These are phyloP conservation scores for Camponotus pennsylvanicus DNA, from an alignment of 1,140 invertebrate species.

Conservation along the genomic window DNA sequence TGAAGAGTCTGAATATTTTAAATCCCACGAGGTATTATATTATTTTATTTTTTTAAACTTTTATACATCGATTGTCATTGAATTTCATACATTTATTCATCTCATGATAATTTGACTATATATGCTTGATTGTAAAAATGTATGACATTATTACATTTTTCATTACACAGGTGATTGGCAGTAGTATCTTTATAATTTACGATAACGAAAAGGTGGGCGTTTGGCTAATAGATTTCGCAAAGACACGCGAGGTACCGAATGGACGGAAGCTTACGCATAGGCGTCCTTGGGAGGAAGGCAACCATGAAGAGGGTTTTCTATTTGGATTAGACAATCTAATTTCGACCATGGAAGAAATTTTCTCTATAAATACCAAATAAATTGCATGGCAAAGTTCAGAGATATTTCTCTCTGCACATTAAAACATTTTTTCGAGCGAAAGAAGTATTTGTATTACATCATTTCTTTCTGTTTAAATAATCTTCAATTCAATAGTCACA, in stretches of 20 bases:
- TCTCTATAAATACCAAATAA: slow-evolving; percentile 12
- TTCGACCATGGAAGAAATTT: slow-evolving; percentile 79
- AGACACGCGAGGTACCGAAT: slow-evolving; percentile 92
- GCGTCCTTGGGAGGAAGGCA: slow-evolving; percentile 93
- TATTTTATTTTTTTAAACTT: background rate
- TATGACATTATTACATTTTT: slow-evolving; percentile 64
- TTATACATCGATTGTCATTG: background rate
- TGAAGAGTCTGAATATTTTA: slow-evolving; percentile 95
- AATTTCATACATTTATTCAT: background rate
- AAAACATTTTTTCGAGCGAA: slow-evolving; percentile 41
- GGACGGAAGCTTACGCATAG: slow-evolving; percentile 92
- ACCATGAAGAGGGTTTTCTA: slow-evolving; percentile 98
- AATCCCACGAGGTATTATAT: slow-evolving; percentile 92
- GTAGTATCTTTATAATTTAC: slow-evolving; percentile 97
- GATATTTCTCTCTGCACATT: background rate
- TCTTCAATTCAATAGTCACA: slow-evolving; percentile 3
- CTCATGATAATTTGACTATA: background rate
- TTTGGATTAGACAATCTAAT: slow-evolving; percentile 96
- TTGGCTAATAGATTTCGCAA: slow-evolving; percentile 99
- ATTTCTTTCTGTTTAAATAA: slow-evolving; percentile 2
- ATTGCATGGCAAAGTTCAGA: background rate
- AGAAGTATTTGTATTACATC: slow-evolving; percentile 36
- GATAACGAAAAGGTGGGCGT: slow-evolving; percentile 94
- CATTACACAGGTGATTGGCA: slow-evolving; percentile 91
- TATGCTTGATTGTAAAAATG: background rate